Evolutionary conservation across 2,888 invertebrate species (phyloP).

Genomic region (Anthrax anthrax): DNA sequence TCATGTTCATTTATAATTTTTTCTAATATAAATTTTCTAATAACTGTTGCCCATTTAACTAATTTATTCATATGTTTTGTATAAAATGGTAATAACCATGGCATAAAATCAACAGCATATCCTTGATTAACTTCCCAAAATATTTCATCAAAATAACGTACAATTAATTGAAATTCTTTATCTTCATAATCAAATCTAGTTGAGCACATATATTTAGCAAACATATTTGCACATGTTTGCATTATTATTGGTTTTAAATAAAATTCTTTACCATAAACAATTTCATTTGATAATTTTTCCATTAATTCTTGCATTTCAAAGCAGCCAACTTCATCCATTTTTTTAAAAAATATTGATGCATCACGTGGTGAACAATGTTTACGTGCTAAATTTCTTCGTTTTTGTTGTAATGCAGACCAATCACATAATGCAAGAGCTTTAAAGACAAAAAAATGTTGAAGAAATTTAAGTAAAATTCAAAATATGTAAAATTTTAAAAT

Average conservation of each 20-base stretch:
- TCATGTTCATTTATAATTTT: conserved; percentile 43
- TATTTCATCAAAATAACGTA: conserved; percentile 61
- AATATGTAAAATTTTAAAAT: not conserved
- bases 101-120: conserved; percentile 68
- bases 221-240: conserved; percentile 63
- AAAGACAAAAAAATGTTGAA: too few relatives aligned
- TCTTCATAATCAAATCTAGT: conserved; percentile 52
- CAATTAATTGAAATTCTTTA: conserved; percentile 45
- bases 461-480: conserved; percentile 13
- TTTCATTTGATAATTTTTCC: conserved; percentile 36
- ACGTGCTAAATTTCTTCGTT: conserved; percentile 57
- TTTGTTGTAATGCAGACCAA: conserved; percentile 65
- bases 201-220: conserved; percentile 67
- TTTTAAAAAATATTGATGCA: conserved; percentile 50
- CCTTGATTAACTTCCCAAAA: conserved; percentile 82
- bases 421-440: conserved; percentile 69
- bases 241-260: conserved; percentile 54
- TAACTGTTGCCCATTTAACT: conserved; percentile 48
- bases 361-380: conserved; percentile 62
- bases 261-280: conserved; percentile 29
- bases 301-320: conserved; percentile 48
- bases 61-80: conserved; percentile 49
- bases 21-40: conserved; percentile 52
- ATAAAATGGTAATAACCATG: conserved; percentile 60
- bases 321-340: conserved; percentile 48